A percentile compares a stretch with the other conserved stretches of the same genome.
Conservation (phyloP, 37 sponge, comb jelly and placozoan species). For the Geodia barretti region DNA sequence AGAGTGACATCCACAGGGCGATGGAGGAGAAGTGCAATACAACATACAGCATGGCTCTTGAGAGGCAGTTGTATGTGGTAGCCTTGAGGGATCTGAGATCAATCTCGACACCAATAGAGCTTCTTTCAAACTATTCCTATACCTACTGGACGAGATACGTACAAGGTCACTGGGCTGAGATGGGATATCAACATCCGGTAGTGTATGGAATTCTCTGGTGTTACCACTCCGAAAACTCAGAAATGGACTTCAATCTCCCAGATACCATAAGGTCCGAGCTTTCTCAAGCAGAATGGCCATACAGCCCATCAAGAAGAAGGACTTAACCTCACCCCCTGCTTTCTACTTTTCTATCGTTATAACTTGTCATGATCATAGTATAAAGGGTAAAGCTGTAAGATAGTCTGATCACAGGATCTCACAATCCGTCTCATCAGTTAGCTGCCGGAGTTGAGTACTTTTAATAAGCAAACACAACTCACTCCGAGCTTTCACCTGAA, state of each 20-base stretch:
- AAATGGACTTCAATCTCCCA: not conserved
- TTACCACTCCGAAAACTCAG: not conserved
- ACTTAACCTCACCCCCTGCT: no score
- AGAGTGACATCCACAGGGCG: not conserved
- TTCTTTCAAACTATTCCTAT: not conserved
- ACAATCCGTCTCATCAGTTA: no score
- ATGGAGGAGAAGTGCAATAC: not conserved
- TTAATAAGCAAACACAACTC: no score
- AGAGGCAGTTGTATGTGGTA: not conserved
- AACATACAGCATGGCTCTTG: not conserved
- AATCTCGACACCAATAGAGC: not conserved
- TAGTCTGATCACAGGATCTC: no score
- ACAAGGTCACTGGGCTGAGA: not conserved
- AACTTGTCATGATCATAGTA: no score
- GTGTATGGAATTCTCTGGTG: not conserved
- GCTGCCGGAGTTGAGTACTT: no score
- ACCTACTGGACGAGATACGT: not conserved
- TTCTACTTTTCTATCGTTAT: no score
- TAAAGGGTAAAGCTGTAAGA: no score
- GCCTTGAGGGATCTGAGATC: not conserved
- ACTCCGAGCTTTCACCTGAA: no score
- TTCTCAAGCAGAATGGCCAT: not conserved
- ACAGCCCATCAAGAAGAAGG: not conserved
- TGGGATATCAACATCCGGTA: not conserved
- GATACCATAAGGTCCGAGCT: no score